A percentile compares a stretch with the other conserved stretches of the same genome.
phyloP scores from a whole-genome alignment of 2,113 vertebrate genomes.

The Apteryx owenii region DNA sequence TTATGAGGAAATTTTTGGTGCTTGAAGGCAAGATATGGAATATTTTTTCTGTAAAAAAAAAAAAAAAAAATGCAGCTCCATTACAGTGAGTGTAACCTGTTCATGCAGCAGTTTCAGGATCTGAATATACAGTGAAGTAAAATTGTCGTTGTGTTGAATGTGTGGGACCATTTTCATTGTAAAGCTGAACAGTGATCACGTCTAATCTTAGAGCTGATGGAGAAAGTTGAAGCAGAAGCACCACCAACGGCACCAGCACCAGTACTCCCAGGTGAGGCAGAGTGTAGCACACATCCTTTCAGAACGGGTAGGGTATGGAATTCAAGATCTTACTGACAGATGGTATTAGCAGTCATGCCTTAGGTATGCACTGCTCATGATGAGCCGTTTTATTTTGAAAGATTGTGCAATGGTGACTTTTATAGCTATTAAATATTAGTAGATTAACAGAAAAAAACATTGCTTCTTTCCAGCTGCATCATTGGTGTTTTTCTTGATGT shows the following conservation, averaged over 20 bases:
- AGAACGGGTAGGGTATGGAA: not conserved
- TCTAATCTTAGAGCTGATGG: constrained; percentile 73
- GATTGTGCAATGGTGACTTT: not conserved
- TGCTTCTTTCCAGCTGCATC: not conserved
- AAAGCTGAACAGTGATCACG: not conserved
- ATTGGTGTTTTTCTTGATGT: not conserved
- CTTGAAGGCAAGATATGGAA: not conserved
- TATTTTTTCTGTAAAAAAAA: not conserved
- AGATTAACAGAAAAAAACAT: not conserved
- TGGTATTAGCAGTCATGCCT: not conserved
- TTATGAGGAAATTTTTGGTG: not conserved
- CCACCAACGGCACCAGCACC: not conserved
- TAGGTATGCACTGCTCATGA: fast-evolving
- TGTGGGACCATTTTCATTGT: not conserved
- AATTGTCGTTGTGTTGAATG: not conserved
- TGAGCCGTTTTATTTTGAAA: not conserved
- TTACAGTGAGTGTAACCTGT: not conserved
- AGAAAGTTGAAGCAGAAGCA: constrained; percentile 67
- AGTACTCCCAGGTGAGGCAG: constrained; percentile 67
- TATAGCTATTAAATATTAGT: not conserved
- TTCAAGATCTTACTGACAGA: not conserved
- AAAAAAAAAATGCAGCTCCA: not conserved
- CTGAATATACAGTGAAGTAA: not conserved
- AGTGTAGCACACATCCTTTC: fast-evolving
- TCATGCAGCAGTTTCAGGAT: not conserved